These are phyloP conservation scores for Malurus cyaneus DNA, from an alignment of 2,113 vertebrate species.

Conservation along the genomic window DNA sequence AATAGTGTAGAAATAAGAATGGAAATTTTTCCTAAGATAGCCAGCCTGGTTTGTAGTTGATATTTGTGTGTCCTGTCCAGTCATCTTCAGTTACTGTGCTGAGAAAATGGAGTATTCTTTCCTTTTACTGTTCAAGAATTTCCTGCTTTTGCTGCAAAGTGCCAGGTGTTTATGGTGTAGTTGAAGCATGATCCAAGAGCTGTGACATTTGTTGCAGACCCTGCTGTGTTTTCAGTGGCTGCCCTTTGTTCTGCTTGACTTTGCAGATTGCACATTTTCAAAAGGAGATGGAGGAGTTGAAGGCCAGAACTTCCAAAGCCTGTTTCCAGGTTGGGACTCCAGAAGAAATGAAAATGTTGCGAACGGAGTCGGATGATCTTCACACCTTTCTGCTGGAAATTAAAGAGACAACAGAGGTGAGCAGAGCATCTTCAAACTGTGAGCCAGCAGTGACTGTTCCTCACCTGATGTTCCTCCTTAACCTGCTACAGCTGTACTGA, in stretches of 20 bases:
- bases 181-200: neutral
- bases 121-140: neutral
- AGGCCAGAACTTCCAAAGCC: conserved; percentile 79
- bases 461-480: neutral
- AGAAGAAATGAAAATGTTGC: conserved; percentile 87
- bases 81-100: neutral
- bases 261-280: conserved; percentile 92
- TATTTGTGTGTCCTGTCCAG: neutral
- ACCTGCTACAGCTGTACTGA: neutral
- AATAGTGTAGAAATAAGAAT: neutral
- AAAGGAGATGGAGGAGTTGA: conserved; percentile 92
- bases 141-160: neutral
- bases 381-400: conserved; percentile 90
- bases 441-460: neutral
- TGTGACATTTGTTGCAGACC: neutral
- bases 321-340: conserved; percentile 84
- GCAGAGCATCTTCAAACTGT: neutral
- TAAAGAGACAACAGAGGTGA: conserved; percentile 93
- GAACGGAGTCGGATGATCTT: conserved; percentile 82
- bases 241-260: neutral
- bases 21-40: neutral
- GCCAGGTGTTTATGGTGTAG: neutral
- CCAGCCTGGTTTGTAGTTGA: neutral
- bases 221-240: neutral
- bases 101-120: neutral